Base-by-base conservation (phyloP, 2,797 vertebrate species). In the Poeciliopsis presidionis region DNA sequence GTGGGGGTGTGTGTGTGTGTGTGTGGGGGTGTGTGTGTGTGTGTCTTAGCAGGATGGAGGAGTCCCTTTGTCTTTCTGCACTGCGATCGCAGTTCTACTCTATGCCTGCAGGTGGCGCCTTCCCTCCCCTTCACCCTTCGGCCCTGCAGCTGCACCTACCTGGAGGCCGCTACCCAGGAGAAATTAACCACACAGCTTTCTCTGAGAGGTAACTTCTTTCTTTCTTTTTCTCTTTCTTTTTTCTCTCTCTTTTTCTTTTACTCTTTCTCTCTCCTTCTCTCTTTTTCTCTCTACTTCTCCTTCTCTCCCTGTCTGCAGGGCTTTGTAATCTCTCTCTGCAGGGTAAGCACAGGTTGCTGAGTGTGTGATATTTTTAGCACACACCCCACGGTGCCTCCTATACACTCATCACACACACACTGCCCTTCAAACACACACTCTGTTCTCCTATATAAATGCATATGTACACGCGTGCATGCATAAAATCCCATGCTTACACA, bases 81-180 rank as follows among this genome's bases (percentile, higher is more conserved):
- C 94, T 99, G 69, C 92, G 97, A 59, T 97, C 97, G n/a, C 97
- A 97, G 74, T 99, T 98, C 94, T 99, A 98, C 92, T 96, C 97
- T 0, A 90, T 98, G 82, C 97, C 97, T 39, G 93, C 95, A 3
- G 97, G 97, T 0, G 96, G 97, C 70, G 96, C 97, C 53, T 95
- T 98, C 90, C 95, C 97, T 0, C 96, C 96, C 1, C 94, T 99
- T 69, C 98, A 98, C 92, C 97, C 96, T 0, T 97, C 97, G 0
- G 96, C 97, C 67, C 96, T 98, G 92, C 98, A 99, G 92, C 94
- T 98, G 82, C 97, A 98, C 90, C 95, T 99, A 86, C 97, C 97
- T 0, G 97, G 97, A 63, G 96, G 96, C 43, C 96, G 96, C 80
- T 98, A 98, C 94, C 96, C 97, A 0, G 93, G 95, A 0, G 97